These are phyloP conservation scores for Drosophila leonis DNA, from an alignment of 2,888 invertebrate species.

Conservation along the genomic window DNA sequence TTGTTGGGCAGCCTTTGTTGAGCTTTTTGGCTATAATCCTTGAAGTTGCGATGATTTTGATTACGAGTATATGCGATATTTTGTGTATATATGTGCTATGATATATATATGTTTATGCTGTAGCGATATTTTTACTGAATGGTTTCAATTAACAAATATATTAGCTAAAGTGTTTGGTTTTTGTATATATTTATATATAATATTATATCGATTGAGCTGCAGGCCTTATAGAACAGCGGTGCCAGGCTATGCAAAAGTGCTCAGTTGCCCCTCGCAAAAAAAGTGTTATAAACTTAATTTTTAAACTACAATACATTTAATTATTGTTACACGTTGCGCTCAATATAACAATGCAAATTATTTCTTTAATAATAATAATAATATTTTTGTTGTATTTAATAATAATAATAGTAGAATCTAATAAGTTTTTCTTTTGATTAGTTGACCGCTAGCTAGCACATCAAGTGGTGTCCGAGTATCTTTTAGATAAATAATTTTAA, in stretches of 20 bases:
- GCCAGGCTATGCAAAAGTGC: slow-evolving; percentile 35
- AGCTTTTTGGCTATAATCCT: slow-evolving; percentile 38
- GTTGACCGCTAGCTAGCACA: slow-evolving; percentile 21
- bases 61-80: slow-evolving; percentile 35
- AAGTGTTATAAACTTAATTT: slow-evolving; percentile 46
- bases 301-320: slow-evolving; percentile 55
- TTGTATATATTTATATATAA: slow-evolving; percentile 8
- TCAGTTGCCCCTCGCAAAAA: slow-evolving; percentile 27
- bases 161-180: slow-evolving; percentile 28
- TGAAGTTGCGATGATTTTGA: slow-evolving; percentile 40
- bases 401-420: slow-evolving; percentile 22
- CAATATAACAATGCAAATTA: slow-evolving; percentile 58
- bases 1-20: slow-evolving; percentile 38
- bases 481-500: slow-evolving; percentile 33
- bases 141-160: slow-evolving; percentile 35
- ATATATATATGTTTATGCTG: slow-evolving; percentile 33
- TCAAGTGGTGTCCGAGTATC: slow-evolving; percentile 38
- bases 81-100: slow-evolving; percentile 24
- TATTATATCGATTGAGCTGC: slow-evolving; percentile 24
- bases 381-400: slow-evolving; percentile 9
- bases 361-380: slow-evolving; percentile 26
- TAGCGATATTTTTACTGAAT: slow-evolving; percentile 32
- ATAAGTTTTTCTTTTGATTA: slow-evolving; percentile 15
- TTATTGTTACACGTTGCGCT: slow-evolving; percentile 64
- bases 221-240: slow-evolving; percentile 36